Evolutionary conservation across 2,113 vertebrate species (phyloP).

Genomic region (Pontoporia blainvillei): DNA sequence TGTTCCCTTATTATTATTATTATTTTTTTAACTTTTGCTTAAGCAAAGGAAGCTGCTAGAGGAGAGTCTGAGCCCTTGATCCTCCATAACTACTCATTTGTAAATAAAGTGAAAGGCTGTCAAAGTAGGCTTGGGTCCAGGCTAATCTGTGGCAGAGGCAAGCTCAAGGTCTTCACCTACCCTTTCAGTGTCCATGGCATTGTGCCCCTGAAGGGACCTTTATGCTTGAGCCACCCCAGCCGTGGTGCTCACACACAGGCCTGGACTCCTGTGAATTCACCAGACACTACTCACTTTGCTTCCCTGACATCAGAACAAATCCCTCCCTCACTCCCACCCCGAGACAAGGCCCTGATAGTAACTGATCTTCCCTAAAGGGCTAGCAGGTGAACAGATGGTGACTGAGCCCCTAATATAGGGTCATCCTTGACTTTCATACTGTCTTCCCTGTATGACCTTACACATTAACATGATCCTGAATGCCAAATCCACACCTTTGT

Average conservation of each 20-base stretch:
- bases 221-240: neutral
- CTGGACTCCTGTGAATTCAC: neutral
- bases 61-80: neutral
- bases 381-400: neutral
- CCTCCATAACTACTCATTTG: neutral
- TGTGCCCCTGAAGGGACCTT: neutral
- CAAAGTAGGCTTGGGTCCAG: neutral
- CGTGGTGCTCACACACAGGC: neutral
- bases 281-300: neutral
- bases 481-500: neutral
- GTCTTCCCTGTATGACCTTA: accelerated
- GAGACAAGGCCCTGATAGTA: neutral
- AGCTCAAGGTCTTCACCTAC: neutral
- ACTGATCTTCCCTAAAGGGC: neutral
- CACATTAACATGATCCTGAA: neutral
- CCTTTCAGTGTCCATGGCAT: neutral
- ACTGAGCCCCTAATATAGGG: neutral
- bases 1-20: neutral
- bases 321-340: neutral
- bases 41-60: constrained; percentile 24
- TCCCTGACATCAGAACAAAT: neutral
- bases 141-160: neutral
- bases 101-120: neutral
- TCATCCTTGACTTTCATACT: neutral
- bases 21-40: neutral